A percentile compares a stretch with the other conserved stretches of the same genome.
Conservation (phyloP, 2,888 invertebrate genomes). For the Cheilosia vernalis region DNA sequence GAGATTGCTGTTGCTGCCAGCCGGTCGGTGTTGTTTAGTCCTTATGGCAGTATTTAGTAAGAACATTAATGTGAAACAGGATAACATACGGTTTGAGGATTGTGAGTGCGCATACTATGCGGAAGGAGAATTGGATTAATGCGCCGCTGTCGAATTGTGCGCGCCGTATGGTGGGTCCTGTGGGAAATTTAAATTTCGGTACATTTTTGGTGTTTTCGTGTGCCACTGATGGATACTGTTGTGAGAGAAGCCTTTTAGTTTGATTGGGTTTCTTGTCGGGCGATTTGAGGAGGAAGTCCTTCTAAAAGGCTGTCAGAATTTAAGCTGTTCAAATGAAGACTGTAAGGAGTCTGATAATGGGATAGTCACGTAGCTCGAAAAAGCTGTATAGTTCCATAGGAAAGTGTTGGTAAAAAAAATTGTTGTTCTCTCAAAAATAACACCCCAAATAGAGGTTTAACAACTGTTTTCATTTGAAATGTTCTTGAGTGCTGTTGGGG, state of each 20-base stretch:
- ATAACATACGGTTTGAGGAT: conserved; percentile 67
- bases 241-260: not conserved
- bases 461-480: too few relatives aligned
- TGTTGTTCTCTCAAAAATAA: too few relatives aligned
- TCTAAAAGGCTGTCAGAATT: too few relatives aligned
- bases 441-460: too few relatives aligned
- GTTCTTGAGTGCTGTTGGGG: too few relatives aligned
- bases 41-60: conserved; percentile 74
- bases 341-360: too few relatives aligned
- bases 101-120: conserved; percentile 12
- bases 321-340: too few relatives aligned
- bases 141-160: conserved; percentile 27
- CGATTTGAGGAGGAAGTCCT: not conserved
- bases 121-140: conserved; percentile 44
- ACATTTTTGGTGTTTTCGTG: not conserved
- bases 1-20: conserved; percentile 37
- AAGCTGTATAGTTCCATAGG: too few relatives aligned
- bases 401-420: too few relatives aligned
- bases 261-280: not conserved
- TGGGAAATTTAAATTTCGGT: conserved; percentile 47
- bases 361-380: too few relatives aligned
- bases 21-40: conserved; percentile 52
- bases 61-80: conserved; percentile 68
- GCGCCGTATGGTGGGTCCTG: conserved; percentile 59
- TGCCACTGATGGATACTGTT: not conserved